Conservation (phyloP, 2,888 invertebrate genomes). For the Marronus borbonicus region DNA sequence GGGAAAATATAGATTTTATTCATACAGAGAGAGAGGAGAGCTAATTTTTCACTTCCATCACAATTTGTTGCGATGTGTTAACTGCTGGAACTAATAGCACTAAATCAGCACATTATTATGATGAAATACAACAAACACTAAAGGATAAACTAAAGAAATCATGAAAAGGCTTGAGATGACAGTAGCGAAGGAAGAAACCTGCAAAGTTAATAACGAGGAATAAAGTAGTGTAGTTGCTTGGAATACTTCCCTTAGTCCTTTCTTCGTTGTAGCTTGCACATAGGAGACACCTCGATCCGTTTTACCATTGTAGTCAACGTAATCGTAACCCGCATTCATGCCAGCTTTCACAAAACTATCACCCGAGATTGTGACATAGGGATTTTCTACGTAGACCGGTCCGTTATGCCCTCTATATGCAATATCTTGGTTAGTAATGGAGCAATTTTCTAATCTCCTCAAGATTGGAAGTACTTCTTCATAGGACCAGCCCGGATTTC, state of each 20-base stretch:
- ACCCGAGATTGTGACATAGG: slow-evolving; percentile 63
- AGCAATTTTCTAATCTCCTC: slow-evolving; percentile 78
- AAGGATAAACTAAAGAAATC: too few species aligned
- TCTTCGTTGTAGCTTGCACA: slow-evolving; percentile 68
- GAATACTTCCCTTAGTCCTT: slow-evolving; percentile 61
- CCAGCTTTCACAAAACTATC: slow-evolving; percentile 77
- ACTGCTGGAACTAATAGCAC: too few species aligned
- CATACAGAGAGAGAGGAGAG: too few species aligned
- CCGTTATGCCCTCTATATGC: slow-evolving; percentile 67
- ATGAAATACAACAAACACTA: too few species aligned
- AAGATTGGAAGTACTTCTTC: slow-evolving; percentile 81
- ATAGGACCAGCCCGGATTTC: slow-evolving; percentile 83
- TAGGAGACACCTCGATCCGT: slow-evolving; percentile 68
- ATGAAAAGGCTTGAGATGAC: too few species aligned
- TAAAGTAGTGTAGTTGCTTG: too few species aligned
- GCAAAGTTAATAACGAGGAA: too few species aligned
- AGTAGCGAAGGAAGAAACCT: too few species aligned
- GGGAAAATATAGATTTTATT: too few species aligned
- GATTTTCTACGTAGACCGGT: slow-evolving; percentile 68
- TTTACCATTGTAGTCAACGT: slow-evolving; percentile 66
- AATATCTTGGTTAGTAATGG: slow-evolving; percentile 63
- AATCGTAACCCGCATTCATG: slow-evolving; percentile 70
- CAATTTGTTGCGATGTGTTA: too few species aligned
- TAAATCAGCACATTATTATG: too few species aligned
- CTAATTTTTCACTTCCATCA: too few species aligned